Conservation (phyloP, 2,888 invertebrate genomes). For the Scrobipalpa costella region DNA sequence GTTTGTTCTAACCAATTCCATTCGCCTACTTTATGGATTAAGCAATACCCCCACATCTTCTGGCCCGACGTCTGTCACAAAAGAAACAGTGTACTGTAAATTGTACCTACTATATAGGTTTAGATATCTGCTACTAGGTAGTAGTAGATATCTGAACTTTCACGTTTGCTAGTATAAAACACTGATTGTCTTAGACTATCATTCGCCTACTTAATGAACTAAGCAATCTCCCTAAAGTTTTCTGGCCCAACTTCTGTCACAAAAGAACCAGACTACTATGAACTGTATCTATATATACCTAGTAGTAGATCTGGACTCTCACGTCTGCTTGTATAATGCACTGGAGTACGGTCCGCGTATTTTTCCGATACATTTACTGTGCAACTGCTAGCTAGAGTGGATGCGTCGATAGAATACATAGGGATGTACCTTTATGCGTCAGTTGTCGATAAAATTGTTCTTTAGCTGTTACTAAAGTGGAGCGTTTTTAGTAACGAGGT, state of each 20-base stretch:
- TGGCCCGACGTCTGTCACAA: no score
- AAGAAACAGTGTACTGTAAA: no score
- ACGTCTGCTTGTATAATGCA: slow-evolving; percentile 18
- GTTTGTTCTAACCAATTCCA: no score
- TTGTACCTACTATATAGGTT: no score
- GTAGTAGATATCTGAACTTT: no score
- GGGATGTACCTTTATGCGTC: not conserved
- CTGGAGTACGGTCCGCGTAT: slow-evolving; percentile 26
- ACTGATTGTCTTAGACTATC: no score
- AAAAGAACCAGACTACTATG: not conserved
- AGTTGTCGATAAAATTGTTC: not conserved
- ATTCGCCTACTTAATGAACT: not conserved
- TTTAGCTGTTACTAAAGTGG: no score
- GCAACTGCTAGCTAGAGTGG: slow-evolving; percentile 20
- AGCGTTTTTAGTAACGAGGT: no score
- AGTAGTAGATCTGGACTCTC: not conserved
- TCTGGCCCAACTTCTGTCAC: slow-evolving; percentile 5
- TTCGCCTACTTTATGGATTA: no score
- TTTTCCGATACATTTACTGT: slow-evolving; percentile 34
- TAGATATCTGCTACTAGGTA: no score
- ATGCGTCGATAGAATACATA: slow-evolving; percentile 5
- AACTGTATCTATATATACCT: not conserved
- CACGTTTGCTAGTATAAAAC: no score
- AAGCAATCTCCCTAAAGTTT: not conserved
- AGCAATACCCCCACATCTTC: no score